Base-by-base conservation (phyloP, 2,888 invertebrate species). In the Rhodophaea formosa region DNA sequence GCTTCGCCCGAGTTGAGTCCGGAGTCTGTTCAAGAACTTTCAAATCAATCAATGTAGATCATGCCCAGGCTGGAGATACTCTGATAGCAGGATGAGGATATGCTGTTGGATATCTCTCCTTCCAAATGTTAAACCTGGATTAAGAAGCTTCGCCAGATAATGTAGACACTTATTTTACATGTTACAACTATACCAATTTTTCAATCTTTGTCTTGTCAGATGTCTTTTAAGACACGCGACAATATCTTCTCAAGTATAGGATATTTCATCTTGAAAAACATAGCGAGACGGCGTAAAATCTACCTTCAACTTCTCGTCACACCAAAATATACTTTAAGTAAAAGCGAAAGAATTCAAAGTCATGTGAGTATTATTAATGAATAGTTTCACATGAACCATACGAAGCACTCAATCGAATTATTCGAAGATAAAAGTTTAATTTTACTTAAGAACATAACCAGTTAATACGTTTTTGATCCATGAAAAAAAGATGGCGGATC, bases 311-410 rank as follows among this genome's bases (percentile, higher is more conserved):
- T n/a, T 17, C 51, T 8, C 29, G 23, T 5, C 64, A 57, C 16
- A 17, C 59, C 32, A 71, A 57, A 58, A 62, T 56, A 32, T n/a
- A 67, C 71, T 58, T 54, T 72, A 70, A 44, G 7, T 10, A 2
- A 29, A 8, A 12, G 3, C 16, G 45, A 59, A 68, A 56, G 61
- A 59, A 46, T 15, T 44, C 53, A 61, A 57, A 68, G 57, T 61
- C 44, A 47, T 15, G 54, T 60, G 59, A 52, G 45, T 42, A 23
- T 15, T 44, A 49, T 58, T 66, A 72, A 75, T 72, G 66, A 69
- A 72, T 74, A 72, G 75, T 69, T 71, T 65, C 69, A 62, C 68
- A 72, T 72, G 71, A 72, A 74, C 68, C 57, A 67, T 68, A 67
- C 68, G 72, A 74, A 72, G 71, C 76, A 65, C 72, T 75, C 62